These are phyloP conservation scores for Synanceia verrucosa DNA, from an alignment of 2,797 vertebrate genomes.

Conservation along the genomic window DNA sequence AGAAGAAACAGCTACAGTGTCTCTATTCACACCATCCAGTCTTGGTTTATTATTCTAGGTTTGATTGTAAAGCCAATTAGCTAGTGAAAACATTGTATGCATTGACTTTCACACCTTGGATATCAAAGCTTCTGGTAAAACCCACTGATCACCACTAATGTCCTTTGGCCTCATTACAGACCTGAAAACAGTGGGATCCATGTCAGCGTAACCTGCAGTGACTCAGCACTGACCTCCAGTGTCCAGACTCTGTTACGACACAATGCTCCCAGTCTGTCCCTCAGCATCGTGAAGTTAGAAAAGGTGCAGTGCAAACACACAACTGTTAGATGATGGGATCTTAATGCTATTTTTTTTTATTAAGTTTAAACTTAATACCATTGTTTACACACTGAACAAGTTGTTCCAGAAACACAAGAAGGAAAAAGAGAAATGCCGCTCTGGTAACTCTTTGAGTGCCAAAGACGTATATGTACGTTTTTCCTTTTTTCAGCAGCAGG, in stretches of 20 bases:
- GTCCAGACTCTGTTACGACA: constrained; percentile 84
- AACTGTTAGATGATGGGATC: no score
- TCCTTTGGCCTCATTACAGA: constrained; percentile 67
- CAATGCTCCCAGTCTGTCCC: constrained; percentile 73
- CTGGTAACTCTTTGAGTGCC: no score
- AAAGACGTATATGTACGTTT: no score
- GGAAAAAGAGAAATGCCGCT: no score
- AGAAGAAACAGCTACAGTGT: neutral
- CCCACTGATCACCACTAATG: neutral
- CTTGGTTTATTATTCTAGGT: neutral
- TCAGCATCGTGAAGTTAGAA: constrained; percentile 85
- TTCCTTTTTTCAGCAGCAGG: no score
- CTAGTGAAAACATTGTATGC: neutral
- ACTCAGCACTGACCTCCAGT: constrained; percentile 84
- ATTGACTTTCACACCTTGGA: neutral
- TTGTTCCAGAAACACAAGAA: neutral
- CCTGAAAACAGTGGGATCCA: constrained; percentile 76
- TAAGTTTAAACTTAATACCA: no score
- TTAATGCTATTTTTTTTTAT: no score
- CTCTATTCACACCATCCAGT: neutral
- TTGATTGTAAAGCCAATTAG: neutral
- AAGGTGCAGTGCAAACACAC: constrained; percentile 80
- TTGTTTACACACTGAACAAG: neutral
- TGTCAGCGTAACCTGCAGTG: constrained; percentile 86
- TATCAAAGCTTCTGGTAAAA: neutral